Evolutionary conservation across 2,113 vertebrate genomes (phyloP), one percentile per base, ranked within the genome.

Genomic region (Triplophysa rosa): DNA sequence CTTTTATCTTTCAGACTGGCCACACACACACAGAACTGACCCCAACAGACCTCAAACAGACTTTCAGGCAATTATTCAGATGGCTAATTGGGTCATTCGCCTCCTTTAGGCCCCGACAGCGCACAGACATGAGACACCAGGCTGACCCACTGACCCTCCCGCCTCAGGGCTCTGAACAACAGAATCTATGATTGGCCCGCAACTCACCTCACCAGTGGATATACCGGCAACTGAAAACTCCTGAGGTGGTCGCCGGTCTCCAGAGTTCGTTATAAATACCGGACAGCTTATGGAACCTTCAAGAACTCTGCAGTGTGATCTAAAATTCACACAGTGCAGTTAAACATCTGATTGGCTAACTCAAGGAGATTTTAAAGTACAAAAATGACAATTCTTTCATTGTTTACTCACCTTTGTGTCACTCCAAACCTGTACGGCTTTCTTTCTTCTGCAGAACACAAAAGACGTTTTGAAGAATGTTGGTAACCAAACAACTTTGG

Each of bases 21-120:
- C 76, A 63, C 72, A 73, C 82, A 56, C 62, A 58, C 80, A 68
- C 37, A 76, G 63, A 68, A 42, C 81, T 77, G 84, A 82, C 85
- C 77, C 24, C 2, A 16, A 16, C 19, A 63, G 79, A 70, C 83
- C 76, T 71, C 81, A 84, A 83, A 77, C 86, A 86, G 82, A 68
- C 77, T 72, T 78, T 65, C 52, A 54, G 61, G 78, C 78, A 84
- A 90, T 91, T 88, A 90, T 88, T 91, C 90, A 90, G 86, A 80
- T 58, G 26, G 85, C 87, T 91, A 91, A 91, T 90, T 90, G 86
- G 92, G 89, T 91, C 89, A 91, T 83, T 87, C 80, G 47, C 80
- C 82, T 88, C 83, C 82, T 86, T 82, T 29, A 40, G 86, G 85
- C 79, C 84, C 68, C 75, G 67, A 84, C 71, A 68, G 67, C 78